Evolutionary conservation across 2,888 invertebrate species (phyloP).

Genomic region (Plutella xylostella): DNA sequence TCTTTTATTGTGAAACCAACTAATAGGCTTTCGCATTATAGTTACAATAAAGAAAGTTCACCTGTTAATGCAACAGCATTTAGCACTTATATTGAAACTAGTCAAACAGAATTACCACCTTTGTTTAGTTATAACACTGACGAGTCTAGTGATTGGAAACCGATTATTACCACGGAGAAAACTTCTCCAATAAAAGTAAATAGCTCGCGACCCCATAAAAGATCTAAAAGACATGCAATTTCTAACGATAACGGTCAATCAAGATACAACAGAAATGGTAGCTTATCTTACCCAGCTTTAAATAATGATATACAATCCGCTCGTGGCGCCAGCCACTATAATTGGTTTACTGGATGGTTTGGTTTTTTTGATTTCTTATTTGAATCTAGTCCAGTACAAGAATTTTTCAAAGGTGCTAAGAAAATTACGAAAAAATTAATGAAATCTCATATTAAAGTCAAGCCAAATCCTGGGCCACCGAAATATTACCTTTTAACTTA

Average conservation of each 20-base stretch:
- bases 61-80: not conserved
- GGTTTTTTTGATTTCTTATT: conserved; percentile 30
- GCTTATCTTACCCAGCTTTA: not conserved
- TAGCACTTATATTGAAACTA: not conserved
- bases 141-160: conserved; percentile 41
- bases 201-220: conserved; percentile 7
- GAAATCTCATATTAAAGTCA: conserved; percentile 29
- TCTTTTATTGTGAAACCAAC: conserved; percentile 34
- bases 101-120: conserved; percentile 23
- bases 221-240: conserved; percentile 30
- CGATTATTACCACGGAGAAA: conserved; percentile 27
- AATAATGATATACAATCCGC: not conserved
- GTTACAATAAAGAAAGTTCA: conserved; percentile 1
- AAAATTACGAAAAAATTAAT: conserved; percentile 34
- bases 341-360: too few species aligned
- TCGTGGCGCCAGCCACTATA: too few species aligned
- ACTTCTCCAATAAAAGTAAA: not conserved
- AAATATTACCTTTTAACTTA: conserved; percentile 41
- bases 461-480: conserved; percentile 33
- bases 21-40: conserved; percentile 29
- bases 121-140: conserved; percentile 7
- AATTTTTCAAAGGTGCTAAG: conserved; percentile 27
- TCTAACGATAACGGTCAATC: conserved; percentile 8
- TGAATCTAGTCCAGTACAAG: conserved; percentile 26
- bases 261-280: conserved; percentile 11